Base-by-base conservation (phyloP, 2,113 vertebrate species). In the Xenotilapia caudafasciata region DNA sequence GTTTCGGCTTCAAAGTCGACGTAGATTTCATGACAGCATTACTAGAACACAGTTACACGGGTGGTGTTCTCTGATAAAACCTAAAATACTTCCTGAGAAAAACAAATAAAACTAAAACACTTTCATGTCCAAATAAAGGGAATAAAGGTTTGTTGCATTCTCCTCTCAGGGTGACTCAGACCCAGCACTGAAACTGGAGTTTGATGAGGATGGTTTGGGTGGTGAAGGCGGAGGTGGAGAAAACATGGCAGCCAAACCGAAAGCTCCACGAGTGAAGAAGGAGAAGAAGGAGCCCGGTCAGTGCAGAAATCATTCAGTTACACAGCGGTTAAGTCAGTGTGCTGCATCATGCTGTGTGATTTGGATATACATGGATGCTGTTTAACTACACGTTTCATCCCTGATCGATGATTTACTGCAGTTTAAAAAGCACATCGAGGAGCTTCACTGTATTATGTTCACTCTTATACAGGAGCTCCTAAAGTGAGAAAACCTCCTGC, bases 251-350 rank as follows among this genome's bases (percentile, higher is more conserved):
- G 28, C 88, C 89, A 97, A 97, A 92, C 92, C 94, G 93, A 96
- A 99, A 96, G 47, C 96, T 91, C 93, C 96, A 3, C 95, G 97
- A 5, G 95, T 96, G 10, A 99, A 98, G 94, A 97, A 96, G 85
- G 98, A 99, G 91, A 99, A 97, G 91, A 99, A 99, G 87, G 98
- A 99, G 60, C 97, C 98, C 7, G 97, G 99, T 99, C 82, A 93
- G 91, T 60, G 58, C n/a, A 10, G 47, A 51, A n/a, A 14, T 9
- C 51, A 15, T 54, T 79, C 33, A 23, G 7, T 11, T 9, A 6
- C 15, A 3, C 10, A 35, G 31, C 19, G 6, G 9, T n/a, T 35
- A n/a, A 38, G 7, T 51, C 28, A 1, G 6, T 68, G 60, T 13
- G 60, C 33, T 68, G 33, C 31, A 62, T 19, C 5, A 19, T 28